Conservation (phyloP, 2,888 invertebrate genomes). For the Lacanobia oleracea region DNA sequence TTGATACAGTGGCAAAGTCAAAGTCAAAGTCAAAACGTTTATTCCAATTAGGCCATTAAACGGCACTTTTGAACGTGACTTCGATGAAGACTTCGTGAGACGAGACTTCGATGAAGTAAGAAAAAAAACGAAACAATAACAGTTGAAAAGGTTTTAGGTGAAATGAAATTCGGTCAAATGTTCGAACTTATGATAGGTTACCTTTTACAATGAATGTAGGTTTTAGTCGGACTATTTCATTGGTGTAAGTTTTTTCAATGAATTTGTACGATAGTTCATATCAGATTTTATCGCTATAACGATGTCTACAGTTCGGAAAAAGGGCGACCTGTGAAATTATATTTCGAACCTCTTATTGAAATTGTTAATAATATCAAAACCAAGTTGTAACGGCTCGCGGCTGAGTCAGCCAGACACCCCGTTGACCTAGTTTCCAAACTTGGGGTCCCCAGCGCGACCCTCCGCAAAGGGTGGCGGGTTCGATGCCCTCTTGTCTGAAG, state of each 20-base stretch:
- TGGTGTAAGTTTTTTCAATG: neutral
- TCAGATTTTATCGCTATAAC: neutral
- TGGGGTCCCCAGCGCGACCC: constrained; percentile 63
- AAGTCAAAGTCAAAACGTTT: no score
- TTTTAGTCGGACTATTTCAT: no score
- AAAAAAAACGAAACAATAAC: no score
- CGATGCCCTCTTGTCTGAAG: constrained; percentile 71
- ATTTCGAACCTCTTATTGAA: neutral
- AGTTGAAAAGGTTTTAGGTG: no score
- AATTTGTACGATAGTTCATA: neutral
- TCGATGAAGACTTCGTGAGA: no score
- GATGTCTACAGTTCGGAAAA: neutral
- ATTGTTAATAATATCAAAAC: constrained; percentile 15
- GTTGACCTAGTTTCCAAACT: constrained; percentile 68
- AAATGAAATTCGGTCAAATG: no score
- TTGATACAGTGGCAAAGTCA: no score
- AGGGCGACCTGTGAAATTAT: neutral
- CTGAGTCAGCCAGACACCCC: constrained; percentile 35
- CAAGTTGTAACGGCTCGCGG: neutral
- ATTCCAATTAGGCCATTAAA: no score
- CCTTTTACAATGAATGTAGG: neutral
- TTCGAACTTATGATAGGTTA: no score
- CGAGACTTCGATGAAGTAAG: no score
- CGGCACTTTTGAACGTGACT: no score
- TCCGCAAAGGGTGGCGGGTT: constrained; percentile 69